phyloP scores from a whole-genome alignment of 2,888 invertebrate species.

The Phyllotreta striolata region DNA sequence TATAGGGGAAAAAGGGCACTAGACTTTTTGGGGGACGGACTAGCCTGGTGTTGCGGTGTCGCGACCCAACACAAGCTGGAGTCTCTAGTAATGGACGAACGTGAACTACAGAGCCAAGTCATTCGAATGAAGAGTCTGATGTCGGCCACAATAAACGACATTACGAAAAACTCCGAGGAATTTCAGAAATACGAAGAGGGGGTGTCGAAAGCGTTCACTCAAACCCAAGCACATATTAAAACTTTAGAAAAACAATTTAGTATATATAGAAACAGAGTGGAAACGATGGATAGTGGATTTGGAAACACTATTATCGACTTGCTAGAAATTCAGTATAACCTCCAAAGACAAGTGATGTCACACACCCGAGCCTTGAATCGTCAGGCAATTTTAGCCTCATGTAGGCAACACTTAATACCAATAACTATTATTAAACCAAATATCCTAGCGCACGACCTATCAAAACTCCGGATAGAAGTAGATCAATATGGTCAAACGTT shows the following conservation, averaged over 20 bases:
- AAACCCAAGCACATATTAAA: conserved; percentile 6
- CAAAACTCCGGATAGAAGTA: conserved; percentile 19
- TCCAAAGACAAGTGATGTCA: neutral
- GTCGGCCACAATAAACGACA: conserved; percentile 2
- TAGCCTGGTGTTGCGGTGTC: conserved; percentile 5
- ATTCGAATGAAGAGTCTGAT: neutral
- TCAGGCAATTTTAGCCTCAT: neutral
- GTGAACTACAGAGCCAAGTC: neutral
- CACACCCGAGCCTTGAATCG: conserved; percentile 3
- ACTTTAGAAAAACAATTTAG: neutral
- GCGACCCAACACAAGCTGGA: conserved; percentile 11
- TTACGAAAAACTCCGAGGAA: conserved; percentile 7
- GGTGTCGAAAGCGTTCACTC: conserved; percentile 1
- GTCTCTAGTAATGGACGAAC: conserved; percentile 5
- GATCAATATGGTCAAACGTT: conserved; percentile 16
- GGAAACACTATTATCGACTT: conserved; percentile 2
- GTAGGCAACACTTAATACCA: conserved; percentile 1
- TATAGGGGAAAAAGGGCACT: conserved; percentile 6
- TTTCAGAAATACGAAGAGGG: conserved; percentile 8
- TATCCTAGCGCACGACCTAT: conserved; percentile 25
- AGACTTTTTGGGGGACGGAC: conserved; percentile 7
- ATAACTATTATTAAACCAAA: conserved; percentile 23
- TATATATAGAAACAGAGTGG: neutral
- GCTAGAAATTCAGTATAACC: conserved; percentile 1
- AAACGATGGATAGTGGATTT: neutral